A percentile compares a stretch with the other conserved stretches of the same genome.
Evolutionary conservation across 2,888 invertebrate species (phyloP).

Genomic region (Synanthedon tipuliformis): DNA sequence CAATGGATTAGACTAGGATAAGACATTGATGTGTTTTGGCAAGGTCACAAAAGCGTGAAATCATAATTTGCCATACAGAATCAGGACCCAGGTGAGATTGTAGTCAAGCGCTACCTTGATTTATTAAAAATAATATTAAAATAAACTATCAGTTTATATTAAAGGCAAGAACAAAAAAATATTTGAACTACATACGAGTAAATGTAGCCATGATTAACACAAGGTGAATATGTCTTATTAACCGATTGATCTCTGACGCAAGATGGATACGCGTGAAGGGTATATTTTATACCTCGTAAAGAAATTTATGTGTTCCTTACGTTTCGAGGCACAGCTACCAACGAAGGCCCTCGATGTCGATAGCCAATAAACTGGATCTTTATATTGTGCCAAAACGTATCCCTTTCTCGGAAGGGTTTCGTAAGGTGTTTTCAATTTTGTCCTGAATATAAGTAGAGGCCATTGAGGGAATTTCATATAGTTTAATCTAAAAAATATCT

Average conservation of each 20-base stretch:
- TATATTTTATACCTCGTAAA: slow-evolving; percentile 61
- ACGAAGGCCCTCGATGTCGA: slow-evolving; percentile 25
- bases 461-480: slow-evolving; percentile 49
- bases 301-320: slow-evolving; percentile 46
- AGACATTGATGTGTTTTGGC: too few relatives aligned
- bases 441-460: slow-evolving; percentile 41
- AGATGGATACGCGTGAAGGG: slow-evolving; percentile 30
- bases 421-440: slow-evolving; percentile 54
- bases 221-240: too few relatives aligned
- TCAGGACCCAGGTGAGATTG: too few relatives aligned
- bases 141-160: too few relatives aligned
- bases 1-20: too few relatives aligned
- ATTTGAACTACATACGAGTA: too few relatives aligned
- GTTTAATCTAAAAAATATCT: slow-evolving; percentile 15
- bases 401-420: slow-evolving; percentile 24
- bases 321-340: slow-evolving; percentile 11
- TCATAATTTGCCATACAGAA: too few relatives aligned
- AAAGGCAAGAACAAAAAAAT: too few relatives aligned
- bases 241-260: slow-evolving; percentile 41
- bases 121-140: too few relatives aligned
- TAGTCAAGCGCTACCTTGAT: too few relatives aligned
- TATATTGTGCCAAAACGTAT: slow-evolving; percentile 47
- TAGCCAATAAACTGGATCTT: slow-evolving; percentile 52
- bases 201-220: too few relatives aligned
- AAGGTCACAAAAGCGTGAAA: too few relatives aligned